Conservation (phyloP, 2,797 vertebrate genomes). For the Ambastaia sidthimunki region DNA sequence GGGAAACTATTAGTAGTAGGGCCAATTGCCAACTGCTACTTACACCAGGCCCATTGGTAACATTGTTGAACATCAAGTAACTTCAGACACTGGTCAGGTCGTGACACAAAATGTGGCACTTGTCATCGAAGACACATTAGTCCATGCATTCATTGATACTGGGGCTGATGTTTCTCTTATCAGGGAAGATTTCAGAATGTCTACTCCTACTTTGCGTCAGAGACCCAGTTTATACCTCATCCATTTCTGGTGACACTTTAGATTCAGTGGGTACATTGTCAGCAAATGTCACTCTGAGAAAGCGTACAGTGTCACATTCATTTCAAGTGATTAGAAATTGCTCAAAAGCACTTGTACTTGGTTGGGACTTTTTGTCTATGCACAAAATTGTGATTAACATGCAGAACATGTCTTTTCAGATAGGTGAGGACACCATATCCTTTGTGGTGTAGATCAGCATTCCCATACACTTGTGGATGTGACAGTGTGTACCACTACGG, state of each 20-base stretch:
- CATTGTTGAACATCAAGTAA: background rate
- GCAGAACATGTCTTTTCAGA: background rate
- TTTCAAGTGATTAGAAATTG: slow-evolving; percentile 14
- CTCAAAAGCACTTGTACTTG: background rate
- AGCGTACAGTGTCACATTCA: background rate
- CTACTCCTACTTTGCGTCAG: background rate
- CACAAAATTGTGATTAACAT: slow-evolving; percentile 1
- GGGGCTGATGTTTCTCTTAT: slow-evolving; percentile 7
- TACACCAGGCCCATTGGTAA: background rate
- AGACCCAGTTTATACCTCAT: background rate
- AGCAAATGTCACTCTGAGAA: background rate
- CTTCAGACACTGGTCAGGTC: background rate
- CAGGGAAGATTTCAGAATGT: background rate
- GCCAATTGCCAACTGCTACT: background rate
- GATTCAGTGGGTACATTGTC: slow-evolving; percentile 5
- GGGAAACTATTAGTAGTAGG: slow-evolving; percentile 14
- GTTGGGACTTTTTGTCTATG: slow-evolving; percentile 13
- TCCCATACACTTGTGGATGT: background rate
- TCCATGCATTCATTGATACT: background rate
- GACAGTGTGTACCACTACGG: background rate
- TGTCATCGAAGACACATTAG: slow-evolving; percentile 8
- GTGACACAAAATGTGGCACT: background rate
- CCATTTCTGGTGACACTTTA: slow-evolving; percentile 1
- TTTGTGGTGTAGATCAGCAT: background rate
- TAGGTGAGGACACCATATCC: background rate